Evolutionary conservation across 2,797 vertebrate genomes (phyloP).

Genomic region (Tauraco hartlaubi): DNA sequence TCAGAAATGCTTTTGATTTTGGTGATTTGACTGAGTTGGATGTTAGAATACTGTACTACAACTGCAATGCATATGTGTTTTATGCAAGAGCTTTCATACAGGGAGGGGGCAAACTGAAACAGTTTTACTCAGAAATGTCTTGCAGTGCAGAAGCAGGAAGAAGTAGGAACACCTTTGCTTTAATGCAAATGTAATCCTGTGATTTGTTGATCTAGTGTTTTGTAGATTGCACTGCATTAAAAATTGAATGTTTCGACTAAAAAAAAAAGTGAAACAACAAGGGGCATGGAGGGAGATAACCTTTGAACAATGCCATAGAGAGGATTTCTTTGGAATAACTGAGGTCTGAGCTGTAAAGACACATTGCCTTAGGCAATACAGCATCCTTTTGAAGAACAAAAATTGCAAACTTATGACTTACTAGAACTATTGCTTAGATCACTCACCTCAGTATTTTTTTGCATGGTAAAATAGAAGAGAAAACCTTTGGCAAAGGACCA

Average conservation of each 20-base stretch:
- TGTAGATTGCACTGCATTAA: neutral
- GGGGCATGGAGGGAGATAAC: neutral
- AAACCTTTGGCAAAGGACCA: neutral
- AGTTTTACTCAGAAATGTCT: neutral
- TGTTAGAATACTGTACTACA: neutral
- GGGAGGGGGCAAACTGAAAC: neutral
- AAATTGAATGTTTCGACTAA: neutral
- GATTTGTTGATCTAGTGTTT: neutral
- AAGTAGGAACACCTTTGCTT: neutral
- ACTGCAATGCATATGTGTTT: neutral
- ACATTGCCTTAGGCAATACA: neutral
- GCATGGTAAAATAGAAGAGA: neutral
- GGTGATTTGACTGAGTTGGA: neutral
- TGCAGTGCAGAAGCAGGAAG: neutral
- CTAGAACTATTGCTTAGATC: neutral
- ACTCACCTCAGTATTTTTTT: neutral
- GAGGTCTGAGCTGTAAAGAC: neutral
- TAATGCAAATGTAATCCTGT: neutral
- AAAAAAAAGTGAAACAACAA: neutral
- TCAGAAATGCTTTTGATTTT: neutral
- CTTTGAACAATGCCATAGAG: neutral
- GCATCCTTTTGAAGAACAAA: neutral
- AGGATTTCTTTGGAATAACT: neutral
- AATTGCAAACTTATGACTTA: slow-evolving; percentile 13
- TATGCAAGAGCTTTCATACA: neutral